Base-by-base conservation (phyloP, 2,888 invertebrate genomes). In the Heliconius ismenius region DNA sequence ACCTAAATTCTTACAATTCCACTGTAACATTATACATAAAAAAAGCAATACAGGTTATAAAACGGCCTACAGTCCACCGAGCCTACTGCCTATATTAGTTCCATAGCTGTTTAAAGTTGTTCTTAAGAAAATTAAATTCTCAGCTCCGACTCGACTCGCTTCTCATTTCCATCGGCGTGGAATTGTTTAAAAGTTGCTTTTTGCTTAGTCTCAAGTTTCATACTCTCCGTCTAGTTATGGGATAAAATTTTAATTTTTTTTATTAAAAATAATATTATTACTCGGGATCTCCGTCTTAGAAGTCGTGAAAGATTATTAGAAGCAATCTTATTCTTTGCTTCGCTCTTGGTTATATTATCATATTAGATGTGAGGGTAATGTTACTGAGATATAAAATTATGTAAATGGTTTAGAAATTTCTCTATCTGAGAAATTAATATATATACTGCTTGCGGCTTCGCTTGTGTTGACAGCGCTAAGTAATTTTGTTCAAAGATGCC, bases 81-180 rank as follows among this genome's bases (percentile, higher is more conserved):
- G 82, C 80, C 64, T 72, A 72, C 70, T 58, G 64, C 49, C 65
- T 65, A 86, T 88, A 90, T 90, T 89, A 91, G 88, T 91, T 91
- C 86, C 85, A 87, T 86, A 87, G 87, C 89, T 86, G 85, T 89
- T 87, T 85, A 82, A 90, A 91, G 83, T 91, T 89, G 84, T 84
- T 87, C 85, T 79, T 78, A 81, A 82, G 84, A 84, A 87, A 90
- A 90, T 90, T 90, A 88, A 89, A 82, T 91, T 90, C 89, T 85
- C 83, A 82, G 83, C 83, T 68, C 79, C 79, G 82, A 83, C 82
- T 83, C 79, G 83, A 83, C 82, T 83, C 78, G 78, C 62, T 77
- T 80, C 80, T 81, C 81, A 79, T 83, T 83, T 82, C 82, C 81
- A 76, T 75, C 65, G 75, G 74, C 74, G 76, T 32, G 36, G 78